phyloP scores from a whole-genome alignment of 1,140 invertebrate species.

The Steinernema khuongi region DNA sequence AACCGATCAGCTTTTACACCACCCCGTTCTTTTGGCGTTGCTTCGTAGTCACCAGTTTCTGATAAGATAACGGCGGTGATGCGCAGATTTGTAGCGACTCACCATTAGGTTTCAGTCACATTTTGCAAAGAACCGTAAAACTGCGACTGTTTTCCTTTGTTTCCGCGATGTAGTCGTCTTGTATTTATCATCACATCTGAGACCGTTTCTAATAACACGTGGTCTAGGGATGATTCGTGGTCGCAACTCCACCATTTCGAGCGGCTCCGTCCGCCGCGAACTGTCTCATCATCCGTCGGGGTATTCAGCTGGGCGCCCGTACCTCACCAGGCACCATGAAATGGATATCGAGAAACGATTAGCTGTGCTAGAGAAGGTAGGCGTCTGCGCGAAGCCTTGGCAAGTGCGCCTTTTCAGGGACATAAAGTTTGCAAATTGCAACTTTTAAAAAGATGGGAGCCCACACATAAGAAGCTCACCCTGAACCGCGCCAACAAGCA shows the following conservation, averaged over 20 bases:
- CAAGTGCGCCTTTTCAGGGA: conserved; percentile 19
- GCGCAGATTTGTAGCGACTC: conserved; percentile 13
- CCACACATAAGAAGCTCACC: conserved; percentile 44
- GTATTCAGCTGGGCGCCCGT: neutral
- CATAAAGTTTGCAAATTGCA: conserved; percentile 46
- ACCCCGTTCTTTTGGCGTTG: neutral
- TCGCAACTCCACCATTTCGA: neutral
- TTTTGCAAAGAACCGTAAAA: neutral
- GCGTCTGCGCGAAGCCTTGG: conserved; percentile 7
- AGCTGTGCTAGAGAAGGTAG: conserved; percentile 46
- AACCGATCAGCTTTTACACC: neutral
- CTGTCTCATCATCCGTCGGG: neutral
- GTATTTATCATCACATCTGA: neutral
- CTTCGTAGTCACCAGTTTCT: conserved; percentile 11
- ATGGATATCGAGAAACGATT: conserved; percentile 50
- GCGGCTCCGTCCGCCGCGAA: neutral
- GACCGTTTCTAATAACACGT: neutral
- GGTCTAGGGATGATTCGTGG: neutral
- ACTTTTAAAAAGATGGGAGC: conserved; percentile 54
- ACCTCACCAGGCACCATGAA: conserved; percentile 28
- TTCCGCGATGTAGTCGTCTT: neutral
- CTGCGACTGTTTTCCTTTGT: neutral
- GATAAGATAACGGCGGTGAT: neutral
- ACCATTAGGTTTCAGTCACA: conserved; percentile 13
- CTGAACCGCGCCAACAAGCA: conserved; percentile 50